Percentiles rank a stretch among this genome's conserved stretches.
phyloP scores from a whole-genome alignment of 2,888 invertebrate species.

The Coecobrya sp. region DNA sequence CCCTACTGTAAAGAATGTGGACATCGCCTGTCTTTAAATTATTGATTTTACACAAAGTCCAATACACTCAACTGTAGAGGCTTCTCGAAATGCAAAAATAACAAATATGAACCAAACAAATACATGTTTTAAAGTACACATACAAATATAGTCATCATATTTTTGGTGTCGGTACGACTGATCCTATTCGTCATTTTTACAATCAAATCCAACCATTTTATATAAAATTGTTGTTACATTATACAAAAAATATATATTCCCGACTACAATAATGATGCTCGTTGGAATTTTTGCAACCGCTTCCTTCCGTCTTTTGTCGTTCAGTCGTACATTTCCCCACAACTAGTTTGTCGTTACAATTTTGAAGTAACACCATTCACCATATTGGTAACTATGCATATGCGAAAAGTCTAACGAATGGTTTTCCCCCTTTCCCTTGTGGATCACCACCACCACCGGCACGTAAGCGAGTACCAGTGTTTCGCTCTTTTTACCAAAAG shows the following conservation, averaged over 20 bases:
- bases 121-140: background rate
- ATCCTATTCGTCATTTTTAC: slow-evolving; percentile 1
- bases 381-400: background rate
- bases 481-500: slow-evolving; percentile 9
- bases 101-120: background rate
- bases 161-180: background rate
- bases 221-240: background rate
- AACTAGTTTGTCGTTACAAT: background rate
- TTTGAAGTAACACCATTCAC: background rate
- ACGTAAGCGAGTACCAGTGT: slow-evolving; percentile 7
- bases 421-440: slow-evolving; percentile 12
- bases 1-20: no score
- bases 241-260: background rate
- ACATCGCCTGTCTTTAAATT: background rate
- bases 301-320: background rate
- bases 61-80: background rate
- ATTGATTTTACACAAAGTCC: background rate
- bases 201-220: background rate
- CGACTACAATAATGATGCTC: background rate
- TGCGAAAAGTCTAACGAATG: background rate
- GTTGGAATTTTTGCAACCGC: background rate
- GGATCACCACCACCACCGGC: background rate
- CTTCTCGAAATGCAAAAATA: background rate
- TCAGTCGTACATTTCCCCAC: background rate
- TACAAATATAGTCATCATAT: background rate